Conservation (phyloP, 53 echinoderm and acorn worm species). For the Luidia sarsii region DNA sequence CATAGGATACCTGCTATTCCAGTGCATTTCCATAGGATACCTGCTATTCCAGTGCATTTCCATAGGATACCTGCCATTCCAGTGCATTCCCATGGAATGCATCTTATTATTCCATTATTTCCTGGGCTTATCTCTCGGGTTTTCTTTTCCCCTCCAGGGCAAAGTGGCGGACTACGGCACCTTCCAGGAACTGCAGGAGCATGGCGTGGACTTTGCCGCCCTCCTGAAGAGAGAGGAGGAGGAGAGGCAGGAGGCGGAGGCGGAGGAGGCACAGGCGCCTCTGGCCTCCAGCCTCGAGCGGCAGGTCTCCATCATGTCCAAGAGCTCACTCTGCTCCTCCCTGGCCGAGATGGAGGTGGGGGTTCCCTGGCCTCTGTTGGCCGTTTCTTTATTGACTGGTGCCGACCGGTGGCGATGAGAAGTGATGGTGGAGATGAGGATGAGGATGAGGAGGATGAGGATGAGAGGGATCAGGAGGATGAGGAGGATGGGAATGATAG, state of each 20-base stretch:
- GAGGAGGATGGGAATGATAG: too few species aligned
- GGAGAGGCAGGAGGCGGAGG: slow-evolving; percentile 30
- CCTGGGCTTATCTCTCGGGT: too few species aligned
- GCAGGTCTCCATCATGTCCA: slow-evolving; percentile 9
- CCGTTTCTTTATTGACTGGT: background rate
- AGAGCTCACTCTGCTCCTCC: slow-evolving; percentile 8
- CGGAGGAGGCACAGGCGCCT: background rate
- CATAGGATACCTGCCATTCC: too few species aligned
- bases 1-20: too few species aligned
- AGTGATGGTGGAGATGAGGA: too few species aligned
- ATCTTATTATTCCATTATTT: too few species aligned
- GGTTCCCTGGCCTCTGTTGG: background rate
- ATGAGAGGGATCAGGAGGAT: too few species aligned
- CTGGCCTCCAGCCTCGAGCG: background rate
- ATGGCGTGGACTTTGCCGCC: slow-evolving; percentile 86
- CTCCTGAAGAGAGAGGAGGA: slow-evolving; percentile 68
- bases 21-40: too few species aligned
- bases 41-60: too few species aligned
- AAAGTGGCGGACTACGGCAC: slow-evolving; percentile 75
- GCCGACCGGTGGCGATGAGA: too few species aligned
- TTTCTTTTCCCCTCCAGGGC: slow-evolving; percentile 59
- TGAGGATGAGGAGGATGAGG: too few species aligned
- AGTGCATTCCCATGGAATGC: too few species aligned
- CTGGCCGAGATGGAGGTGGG: background rate
- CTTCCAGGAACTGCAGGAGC: slow-evolving; percentile 73